Evolutionary conservation across 1,140 invertebrate species (phyloP).

Genomic region (Drosophila arizonae): DNA sequence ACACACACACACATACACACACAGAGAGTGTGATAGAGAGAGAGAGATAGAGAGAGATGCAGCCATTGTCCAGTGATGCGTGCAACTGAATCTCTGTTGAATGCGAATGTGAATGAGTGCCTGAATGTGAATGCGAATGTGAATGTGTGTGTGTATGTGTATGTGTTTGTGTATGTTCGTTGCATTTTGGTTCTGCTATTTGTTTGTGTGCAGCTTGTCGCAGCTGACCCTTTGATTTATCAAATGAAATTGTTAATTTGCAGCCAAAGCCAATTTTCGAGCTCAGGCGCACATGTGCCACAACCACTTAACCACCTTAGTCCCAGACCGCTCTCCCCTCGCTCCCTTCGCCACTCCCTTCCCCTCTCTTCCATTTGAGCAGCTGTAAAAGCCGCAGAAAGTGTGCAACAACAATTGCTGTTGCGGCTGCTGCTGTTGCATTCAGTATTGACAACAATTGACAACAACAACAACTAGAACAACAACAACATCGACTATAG

Average conservation of each 20-base stretch:
- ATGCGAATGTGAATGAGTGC: slow-evolving; percentile 27
- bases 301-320: neutral
- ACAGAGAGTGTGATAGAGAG: neutral
- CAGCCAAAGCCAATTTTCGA: slow-evolving; percentile 75
- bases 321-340: neutral
- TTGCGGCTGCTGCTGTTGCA: slow-evolving; percentile 1
- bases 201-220: slow-evolving; percentile 23
- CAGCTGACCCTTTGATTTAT: slow-evolving; percentile 34
- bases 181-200: slow-evolving; percentile 19
- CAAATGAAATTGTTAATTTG: slow-evolving; percentile 75
- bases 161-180: slow-evolving; percentile 9
- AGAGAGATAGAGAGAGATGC: neutral
- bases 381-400: slow-evolving; percentile 26
- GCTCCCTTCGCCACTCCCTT: too few species aligned
- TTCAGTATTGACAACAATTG: slow-evolving; percentile 37
- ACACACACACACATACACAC: slow-evolving; percentile 5
- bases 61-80: slow-evolving; percentile 24
- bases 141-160: slow-evolving; percentile 22
- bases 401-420: slow-evolving; percentile 17
- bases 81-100: slow-evolving; percentile 26
- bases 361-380: neutral
- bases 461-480: slow-evolving; percentile 13
- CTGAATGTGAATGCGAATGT: slow-evolving; percentile 13
- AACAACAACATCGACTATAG: slow-evolving; percentile 15
- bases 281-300: slow-evolving; percentile 36